A percentile compares a stretch with the other conserved stretches of the same genome.
These are phyloP conservation scores for Anguilla pacifica DNA, from an alignment of 2,797 vertebrate species.

Conservation along the genomic window DNA sequence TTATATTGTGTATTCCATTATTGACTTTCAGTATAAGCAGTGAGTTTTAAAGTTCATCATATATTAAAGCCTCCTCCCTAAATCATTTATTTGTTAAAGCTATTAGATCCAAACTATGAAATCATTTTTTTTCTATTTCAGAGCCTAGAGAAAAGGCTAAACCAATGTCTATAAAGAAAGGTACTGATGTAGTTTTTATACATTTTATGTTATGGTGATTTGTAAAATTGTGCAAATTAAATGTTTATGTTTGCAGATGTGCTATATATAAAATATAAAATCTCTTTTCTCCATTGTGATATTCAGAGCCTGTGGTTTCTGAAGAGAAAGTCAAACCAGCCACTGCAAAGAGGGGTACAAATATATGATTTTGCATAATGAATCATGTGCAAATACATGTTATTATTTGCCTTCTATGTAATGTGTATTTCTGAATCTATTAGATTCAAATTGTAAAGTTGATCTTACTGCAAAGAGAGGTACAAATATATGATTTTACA, in stretches of 20 bases:
- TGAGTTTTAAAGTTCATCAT: no score
- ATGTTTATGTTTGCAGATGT: neutral
- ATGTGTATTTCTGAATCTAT: neutral
- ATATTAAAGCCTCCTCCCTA: no score
- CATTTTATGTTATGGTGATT: no score
- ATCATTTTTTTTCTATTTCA: no score
- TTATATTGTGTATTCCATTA: no score
- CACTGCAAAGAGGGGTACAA: slow-evolving; percentile 8
- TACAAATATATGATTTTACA: neutral
- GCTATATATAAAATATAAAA: neutral
- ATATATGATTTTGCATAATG: neutral
- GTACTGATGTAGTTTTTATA: no score
- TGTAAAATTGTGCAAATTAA: no score
- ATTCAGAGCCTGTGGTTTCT: slow-evolving; percentile 44
- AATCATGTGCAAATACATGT: neutral
- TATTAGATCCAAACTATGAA: no score
- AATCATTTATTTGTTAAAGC: no score
- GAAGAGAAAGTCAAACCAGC: slow-evolving; percentile 56
- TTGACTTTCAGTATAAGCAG: no score
- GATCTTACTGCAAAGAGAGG: neutral
- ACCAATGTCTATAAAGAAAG: neutral
- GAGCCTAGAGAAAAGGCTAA: neutral
- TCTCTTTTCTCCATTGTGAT: neutral
- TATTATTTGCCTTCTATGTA: neutral
- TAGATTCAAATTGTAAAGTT: no score